Percentiles rank a stretch among this genome's conserved stretches.
Conservation (phyloP, 2,888 invertebrate genomes). For the Onthophagus sagittarius region DNA sequence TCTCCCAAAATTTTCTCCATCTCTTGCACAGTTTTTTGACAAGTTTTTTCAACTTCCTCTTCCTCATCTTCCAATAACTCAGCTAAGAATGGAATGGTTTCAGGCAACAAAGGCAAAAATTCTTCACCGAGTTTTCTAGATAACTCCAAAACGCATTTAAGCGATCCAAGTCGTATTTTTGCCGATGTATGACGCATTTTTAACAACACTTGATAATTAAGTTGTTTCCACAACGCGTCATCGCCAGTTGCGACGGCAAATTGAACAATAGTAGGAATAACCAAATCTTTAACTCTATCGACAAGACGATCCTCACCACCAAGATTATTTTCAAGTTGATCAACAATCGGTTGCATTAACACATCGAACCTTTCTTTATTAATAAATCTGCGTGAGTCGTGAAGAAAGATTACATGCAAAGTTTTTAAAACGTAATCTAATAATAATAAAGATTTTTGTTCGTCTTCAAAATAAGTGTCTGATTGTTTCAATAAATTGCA, state of each 20-base stretch:
- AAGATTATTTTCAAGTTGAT: constrained; percentile 77
- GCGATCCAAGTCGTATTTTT: constrained; percentile 68
- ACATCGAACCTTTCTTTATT: constrained; percentile 81
- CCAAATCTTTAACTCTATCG: constrained; percentile 55
- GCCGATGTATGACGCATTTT: constrained; percentile 78
- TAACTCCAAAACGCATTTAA: constrained; percentile 72
- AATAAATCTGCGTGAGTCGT: constrained; percentile 80
- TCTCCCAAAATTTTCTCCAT: constrained; percentile 86
- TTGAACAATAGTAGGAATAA: constrained; percentile 78
- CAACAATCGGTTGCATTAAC: constrained; percentile 81
- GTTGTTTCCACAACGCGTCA: constrained; percentile 83
- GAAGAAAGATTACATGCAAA: constrained; percentile 71
- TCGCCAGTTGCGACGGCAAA: constrained; percentile 79
- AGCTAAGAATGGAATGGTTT: constrained; percentile 90
- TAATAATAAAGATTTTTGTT: constrained; percentile 58
- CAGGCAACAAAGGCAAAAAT: constrained; percentile 83
- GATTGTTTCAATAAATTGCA: constrained; percentile 63
- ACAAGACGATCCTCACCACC: constrained; percentile 61
- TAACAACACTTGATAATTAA: constrained; percentile 85
- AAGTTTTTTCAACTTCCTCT: constrained; percentile 73
- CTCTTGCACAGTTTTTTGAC: constrained; percentile 76
- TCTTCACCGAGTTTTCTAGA: constrained; percentile 83
- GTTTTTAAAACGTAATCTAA: constrained; percentile 72
- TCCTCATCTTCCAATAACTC: constrained; percentile 91
- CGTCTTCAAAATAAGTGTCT: constrained; percentile 51